Evolutionary conservation across 2,797 vertebrate genomes (phyloP), one percentile per base, ranked within the genome.

Genomic region (Austrolebias charrua): DNA sequence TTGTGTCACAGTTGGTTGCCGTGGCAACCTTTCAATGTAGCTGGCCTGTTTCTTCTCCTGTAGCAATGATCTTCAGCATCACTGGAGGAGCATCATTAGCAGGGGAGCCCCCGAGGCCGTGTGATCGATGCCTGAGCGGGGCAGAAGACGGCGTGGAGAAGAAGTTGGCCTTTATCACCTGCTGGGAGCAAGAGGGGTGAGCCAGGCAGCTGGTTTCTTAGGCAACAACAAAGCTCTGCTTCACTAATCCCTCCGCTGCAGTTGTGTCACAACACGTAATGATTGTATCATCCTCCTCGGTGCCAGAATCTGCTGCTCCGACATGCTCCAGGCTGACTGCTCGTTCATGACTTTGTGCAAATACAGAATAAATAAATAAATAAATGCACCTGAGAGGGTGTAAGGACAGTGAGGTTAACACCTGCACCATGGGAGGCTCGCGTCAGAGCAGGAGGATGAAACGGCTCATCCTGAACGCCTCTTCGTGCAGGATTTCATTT

Each of bases 11-110:
- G 82, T 40, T 59, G 73, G 89, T 90, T 88, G 75, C 81, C 73
- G 82, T 88, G 69, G 80, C 73, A 89, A 91, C 89, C 80, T 72
- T 80, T 85, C 79, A 72, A 70, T 73, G 69, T 80, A 73, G 80
- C 81, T 63, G 71, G 80, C 67, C 81, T 72, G 78, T 52, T 81
- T 82, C 76, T 83, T 75, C 74, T 82, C 80, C 71, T 78, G 63
- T 64, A 55, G 70, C 55, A n/a, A 72, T 69, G 81, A 86, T 83
- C 75, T 77, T 82, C 71, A 66, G 79, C 80, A 74, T 81, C 78
- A 74, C 51, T 69, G 72, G 71, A 81, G 81, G 72, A 71, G 73
- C 68, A 76, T 83, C 83, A 81, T 85, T 85, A 88, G 83, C 59
- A 3, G 46, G 51, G 55, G 38, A 48, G 60, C 74, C 73, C 73